Evolutionary conservation across 2,113 vertebrate genomes (phyloP).

Genomic region (Deroptyus accipitrinus): DNA sequence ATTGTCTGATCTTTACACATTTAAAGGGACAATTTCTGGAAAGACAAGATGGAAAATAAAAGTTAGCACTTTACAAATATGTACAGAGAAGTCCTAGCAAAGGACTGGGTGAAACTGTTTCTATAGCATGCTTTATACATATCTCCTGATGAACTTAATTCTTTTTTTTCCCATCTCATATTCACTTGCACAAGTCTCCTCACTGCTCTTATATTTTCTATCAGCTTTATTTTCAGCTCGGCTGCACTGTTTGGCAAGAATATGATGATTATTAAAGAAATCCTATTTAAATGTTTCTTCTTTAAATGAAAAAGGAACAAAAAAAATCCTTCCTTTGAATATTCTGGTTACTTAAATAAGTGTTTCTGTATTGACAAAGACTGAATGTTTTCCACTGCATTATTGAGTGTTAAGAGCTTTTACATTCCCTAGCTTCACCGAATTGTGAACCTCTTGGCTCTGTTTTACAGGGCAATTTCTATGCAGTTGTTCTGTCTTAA

Average conservation of each 20-base stretch:
- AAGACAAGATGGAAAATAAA: not conserved
- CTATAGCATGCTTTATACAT: not conserved
- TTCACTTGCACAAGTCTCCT: not conserved
- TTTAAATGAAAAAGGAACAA: not conserved
- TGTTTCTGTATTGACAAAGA: not conserved
- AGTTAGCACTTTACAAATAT: not conserved
- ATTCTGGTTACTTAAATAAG: not conserved
- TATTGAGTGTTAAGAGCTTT: not conserved
- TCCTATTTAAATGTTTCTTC: not conserved
- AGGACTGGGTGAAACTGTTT: not conserved
- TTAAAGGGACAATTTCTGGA: not conserved
- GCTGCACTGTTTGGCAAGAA: not conserved
- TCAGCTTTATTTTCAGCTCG: not conserved
- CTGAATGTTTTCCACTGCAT: not conserved
- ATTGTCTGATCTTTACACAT: not conserved
- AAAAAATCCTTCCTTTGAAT: not conserved
- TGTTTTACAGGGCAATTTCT: constrained; percentile 31
- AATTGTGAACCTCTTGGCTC: not conserved
- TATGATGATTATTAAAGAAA: not conserved
- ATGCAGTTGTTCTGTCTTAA: constrained; percentile 5
- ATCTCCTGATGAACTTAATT: not conserved
- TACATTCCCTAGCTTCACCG: not conserved
- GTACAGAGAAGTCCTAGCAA: not conserved
- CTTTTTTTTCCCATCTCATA: not conserved
- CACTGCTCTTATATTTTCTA: not conserved